A percentile compares a stretch with the other conserved stretches of the same genome.
Evolutionary conservation across 2,888 invertebrate species (phyloP).

Genomic region (Eristalis pertinax): DNA sequence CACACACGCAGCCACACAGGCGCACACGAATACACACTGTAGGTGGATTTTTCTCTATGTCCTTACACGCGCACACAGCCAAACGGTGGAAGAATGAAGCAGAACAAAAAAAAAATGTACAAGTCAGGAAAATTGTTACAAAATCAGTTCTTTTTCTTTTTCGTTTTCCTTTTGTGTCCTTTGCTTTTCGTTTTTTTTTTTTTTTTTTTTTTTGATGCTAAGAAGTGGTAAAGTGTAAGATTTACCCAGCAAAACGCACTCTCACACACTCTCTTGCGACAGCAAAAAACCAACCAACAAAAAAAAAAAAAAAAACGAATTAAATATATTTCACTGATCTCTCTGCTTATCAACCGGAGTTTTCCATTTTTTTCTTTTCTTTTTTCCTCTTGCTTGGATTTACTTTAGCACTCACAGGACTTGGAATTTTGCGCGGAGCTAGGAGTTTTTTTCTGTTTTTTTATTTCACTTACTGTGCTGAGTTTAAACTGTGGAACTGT

Average conservation of each 20-base stretch:
- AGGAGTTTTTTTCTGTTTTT: not conserved
- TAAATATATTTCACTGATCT: conserved; percentile 30
- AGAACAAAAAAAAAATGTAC: conserved; percentile 46
- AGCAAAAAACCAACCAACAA: too few species aligned
- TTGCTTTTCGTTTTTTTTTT: conserved; percentile 31
- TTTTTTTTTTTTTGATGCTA: conserved; percentile 46
- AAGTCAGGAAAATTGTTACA: conserved; percentile 65
- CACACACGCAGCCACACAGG: not conserved
- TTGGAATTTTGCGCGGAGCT: conserved; percentile 58
- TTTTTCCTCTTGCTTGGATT: not conserved
- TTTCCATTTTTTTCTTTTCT: conserved; percentile 66
- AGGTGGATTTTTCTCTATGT: conserved; percentile 31
- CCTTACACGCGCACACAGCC: conserved; percentile 55
- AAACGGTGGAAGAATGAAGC: not conserved
- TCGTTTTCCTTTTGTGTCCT: not conserved
- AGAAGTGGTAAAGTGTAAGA: conserved; percentile 32
- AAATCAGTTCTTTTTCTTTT: conserved; percentile 60
- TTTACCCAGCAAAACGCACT: conserved; percentile 60
- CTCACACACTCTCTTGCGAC: conserved; percentile 36
- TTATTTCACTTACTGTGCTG: conserved; percentile 54
- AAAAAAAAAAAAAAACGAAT: not conserved
- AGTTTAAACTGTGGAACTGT: conserved; percentile 43
- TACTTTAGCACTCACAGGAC: conserved; percentile 74
- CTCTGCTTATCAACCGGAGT: conserved; percentile 73
- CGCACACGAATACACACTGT: conserved; percentile 28